Evolutionary conservation across 2,113 vertebrate species (phyloP).

Genomic region (Boulengeromyrus knoepffleri): DNA sequence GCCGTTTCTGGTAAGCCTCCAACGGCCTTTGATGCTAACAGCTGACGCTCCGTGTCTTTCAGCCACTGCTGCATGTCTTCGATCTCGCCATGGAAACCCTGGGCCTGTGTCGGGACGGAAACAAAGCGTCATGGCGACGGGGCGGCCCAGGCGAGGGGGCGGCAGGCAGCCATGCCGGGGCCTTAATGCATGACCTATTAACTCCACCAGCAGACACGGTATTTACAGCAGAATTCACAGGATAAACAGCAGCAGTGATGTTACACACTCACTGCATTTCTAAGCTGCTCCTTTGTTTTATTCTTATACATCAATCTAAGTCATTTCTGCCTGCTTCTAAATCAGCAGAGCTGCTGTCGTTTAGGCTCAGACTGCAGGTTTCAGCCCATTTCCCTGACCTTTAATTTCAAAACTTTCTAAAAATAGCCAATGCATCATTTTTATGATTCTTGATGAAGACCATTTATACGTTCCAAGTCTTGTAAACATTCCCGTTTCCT

Average conservation of each 20-base stretch:
- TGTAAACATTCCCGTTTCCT: slow-evolving; percentile 5
- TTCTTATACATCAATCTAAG: not conserved
- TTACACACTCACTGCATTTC: not conserved
- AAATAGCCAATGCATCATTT: slow-evolving; percentile 6
- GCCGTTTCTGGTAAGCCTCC: slow-evolving; percentile 98
- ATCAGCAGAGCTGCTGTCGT: not conserved
- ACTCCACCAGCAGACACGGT: not conserved
- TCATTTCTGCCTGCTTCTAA: not conserved
- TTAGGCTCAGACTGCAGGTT: not conserved
- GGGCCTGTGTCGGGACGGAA: slow-evolving; percentile 72
- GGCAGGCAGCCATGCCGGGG: not conserved
- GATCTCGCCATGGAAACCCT: slow-evolving; percentile 97
- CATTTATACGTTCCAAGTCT: not conserved
- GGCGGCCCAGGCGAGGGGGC: slow-evolving; percentile 33
- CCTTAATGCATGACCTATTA: not conserved
- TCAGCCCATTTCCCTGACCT: not conserved
- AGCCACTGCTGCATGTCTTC: slow-evolving; percentile 97
- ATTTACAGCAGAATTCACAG: not conserved
- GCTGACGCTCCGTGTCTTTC: slow-evolving; percentile 92
- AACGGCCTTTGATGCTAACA: slow-evolving; percentile 90
- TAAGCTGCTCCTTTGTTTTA: not conserved
- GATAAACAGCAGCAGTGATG: not conserved
- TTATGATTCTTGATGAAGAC: not conserved
- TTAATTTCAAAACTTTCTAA: not conserved
- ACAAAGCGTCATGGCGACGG: slow-evolving; percentile 45